Evolutionary conservation across 2,113 vertebrate genomes (phyloP).

Genomic region (Puntigrus tetrazona): DNA sequence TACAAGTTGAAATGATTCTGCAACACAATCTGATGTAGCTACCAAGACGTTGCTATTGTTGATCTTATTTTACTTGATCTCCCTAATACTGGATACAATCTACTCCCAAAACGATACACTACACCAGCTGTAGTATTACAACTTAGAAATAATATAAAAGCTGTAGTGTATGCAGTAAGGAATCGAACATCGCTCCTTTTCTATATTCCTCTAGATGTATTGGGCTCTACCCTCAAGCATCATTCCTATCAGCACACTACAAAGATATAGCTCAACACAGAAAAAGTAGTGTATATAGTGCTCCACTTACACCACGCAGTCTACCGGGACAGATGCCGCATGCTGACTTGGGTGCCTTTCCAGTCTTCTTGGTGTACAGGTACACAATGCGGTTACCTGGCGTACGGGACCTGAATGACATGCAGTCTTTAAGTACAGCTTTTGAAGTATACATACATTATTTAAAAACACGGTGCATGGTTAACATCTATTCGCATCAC

Average conservation of each 20-base stretch:
- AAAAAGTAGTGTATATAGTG: background rate
- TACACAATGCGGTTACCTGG: constrained; percentile 98
- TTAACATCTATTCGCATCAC: background rate
- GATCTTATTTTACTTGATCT: background rate
- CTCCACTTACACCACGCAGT: constrained; percentile 90
- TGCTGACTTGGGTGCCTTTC: constrained; percentile 95
- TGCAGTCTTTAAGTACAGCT: background rate
- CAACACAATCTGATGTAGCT: background rate
- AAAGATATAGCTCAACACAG: background rate
- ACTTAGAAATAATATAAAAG: background rate
- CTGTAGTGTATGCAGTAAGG: background rate
- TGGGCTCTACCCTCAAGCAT: background rate
- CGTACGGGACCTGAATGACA: constrained; percentile 85
- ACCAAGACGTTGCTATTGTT: background rate
- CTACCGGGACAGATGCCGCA: constrained; percentile 96
- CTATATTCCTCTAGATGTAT: background rate
- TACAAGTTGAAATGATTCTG: background rate
- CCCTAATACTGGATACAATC: background rate
- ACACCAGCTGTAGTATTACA: background rate
- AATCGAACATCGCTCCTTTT: background rate
- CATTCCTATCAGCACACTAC: background rate
- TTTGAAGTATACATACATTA: background rate
- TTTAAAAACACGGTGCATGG: background rate
- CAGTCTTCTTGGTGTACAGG: constrained; percentile 98
- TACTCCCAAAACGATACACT: background rate